Conservation (phyloP, 2,888 invertebrate genomes). For the Luperina testacea region DNA sequence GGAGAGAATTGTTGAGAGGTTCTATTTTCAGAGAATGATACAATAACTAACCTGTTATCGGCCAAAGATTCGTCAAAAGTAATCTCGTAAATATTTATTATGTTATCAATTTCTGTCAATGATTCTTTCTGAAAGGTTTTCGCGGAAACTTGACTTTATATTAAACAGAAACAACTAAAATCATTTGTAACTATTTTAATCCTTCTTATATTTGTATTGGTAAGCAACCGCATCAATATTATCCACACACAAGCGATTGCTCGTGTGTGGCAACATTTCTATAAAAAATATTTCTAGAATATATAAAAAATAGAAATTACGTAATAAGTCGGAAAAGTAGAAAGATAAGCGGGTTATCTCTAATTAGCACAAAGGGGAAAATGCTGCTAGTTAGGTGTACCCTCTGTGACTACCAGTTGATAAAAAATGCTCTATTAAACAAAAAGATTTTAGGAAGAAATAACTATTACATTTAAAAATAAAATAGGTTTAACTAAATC, state of each 20-base stretch:
- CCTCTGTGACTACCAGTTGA: neutral
- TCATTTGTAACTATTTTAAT: neutral
- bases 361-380: constrained; percentile 20
- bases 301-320: neutral
- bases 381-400: constrained; percentile 4
- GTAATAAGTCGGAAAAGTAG: constrained; percentile 15
- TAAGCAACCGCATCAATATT: neutral
- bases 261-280: neutral
- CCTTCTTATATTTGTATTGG: neutral
- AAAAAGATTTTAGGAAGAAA: neutral
- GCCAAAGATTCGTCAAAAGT: constrained; percentile 81
- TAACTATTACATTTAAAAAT: neutral
- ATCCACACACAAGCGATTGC: too few relatives aligned
- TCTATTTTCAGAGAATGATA: constrained; percentile 84
- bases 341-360: constrained; percentile 19
- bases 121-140: constrained; percentile 17
- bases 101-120: constrained; percentile 48
- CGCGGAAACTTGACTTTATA: neutral
- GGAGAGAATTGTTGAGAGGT: constrained; percentile 79
- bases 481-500: neutral
- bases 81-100: constrained; percentile 64
- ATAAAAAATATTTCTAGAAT: neutral
- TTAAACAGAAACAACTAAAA: neutral
- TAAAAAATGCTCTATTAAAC: neutral
- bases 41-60: constrained; percentile 84